Conservation (phyloP, 2,113 vertebrate genomes). For the Paralichthys olivaceus region DNA sequence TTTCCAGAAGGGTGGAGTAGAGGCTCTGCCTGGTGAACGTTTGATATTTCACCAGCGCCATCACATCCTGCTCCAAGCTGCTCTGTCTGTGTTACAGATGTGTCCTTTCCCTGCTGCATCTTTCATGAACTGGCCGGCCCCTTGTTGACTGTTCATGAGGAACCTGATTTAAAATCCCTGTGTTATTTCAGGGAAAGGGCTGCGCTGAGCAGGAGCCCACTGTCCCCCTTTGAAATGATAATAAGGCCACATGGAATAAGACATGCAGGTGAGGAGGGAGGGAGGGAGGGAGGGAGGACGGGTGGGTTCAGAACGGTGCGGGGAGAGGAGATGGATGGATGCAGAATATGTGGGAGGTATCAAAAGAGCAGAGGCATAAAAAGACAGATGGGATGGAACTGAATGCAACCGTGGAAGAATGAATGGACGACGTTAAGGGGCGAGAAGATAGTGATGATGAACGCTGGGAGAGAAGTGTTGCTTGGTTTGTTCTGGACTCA, state of each 20-base stretch:
- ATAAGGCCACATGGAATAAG: constrained; percentile 71
- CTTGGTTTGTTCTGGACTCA: neutral
- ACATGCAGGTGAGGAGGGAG: constrained; percentile 57
- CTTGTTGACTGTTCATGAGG: constrained; percentile 61
- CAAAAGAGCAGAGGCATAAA: neutral
- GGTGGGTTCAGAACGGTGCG: constrained; percentile 9
- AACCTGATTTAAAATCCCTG: constrained; percentile 63
- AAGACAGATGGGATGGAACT: neutral
- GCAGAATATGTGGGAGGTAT: constrained; percentile 1
- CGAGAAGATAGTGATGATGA: neutral
- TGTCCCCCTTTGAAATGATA: constrained; percentile 81
- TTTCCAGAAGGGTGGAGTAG: neutral
- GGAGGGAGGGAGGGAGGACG: neutral
- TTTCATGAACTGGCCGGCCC: constrained; percentile 49
- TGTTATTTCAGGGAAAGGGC: constrained; percentile 60
- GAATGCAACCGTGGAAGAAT: neutral
- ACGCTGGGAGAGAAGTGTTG: too few relatives aligned
- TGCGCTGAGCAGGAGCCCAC: constrained; percentile 43
- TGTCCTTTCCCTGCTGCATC: constrained; percentile 49
- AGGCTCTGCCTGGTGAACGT: constrained; percentile 2
- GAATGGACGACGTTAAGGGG: neutral
- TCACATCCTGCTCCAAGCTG: constrained; percentile 21
- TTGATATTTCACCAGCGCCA: constrained; percentile 39
- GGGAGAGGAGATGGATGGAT: neutral
- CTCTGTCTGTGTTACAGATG: constrained; percentile 37